Percentiles rank a stretch among this genome's conserved stretches.
These are phyloP conservation scores for Eurytoma adleriae DNA, from an alignment of 2,888 invertebrate species.

Conservation along the genomic window DNA sequence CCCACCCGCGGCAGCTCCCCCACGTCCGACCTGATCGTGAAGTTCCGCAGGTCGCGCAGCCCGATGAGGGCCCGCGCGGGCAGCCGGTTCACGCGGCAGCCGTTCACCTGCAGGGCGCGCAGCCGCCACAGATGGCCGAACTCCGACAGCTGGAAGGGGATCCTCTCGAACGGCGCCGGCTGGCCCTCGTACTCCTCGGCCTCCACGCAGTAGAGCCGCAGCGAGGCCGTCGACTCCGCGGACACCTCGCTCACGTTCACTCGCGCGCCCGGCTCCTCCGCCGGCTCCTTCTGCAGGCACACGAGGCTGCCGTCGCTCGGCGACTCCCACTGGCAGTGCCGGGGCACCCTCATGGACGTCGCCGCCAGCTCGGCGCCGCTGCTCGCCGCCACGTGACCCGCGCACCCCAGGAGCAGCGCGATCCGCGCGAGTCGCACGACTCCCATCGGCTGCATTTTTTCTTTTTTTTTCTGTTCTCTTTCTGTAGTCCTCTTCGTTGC, in stretches of 20 bases:
- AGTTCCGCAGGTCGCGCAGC: conserved; percentile 87
- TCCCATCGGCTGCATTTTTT: background rate
- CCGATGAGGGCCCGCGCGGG: conserved; percentile 88
- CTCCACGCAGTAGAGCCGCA: conserved; percentile 65
- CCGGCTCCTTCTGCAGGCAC: conserved; percentile 76
- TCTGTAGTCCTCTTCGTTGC: background rate
- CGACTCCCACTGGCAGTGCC: conserved; percentile 86
- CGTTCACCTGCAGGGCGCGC: conserved; percentile 88
- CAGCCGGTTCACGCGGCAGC: conserved; percentile 91
- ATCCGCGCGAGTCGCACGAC: background rate
- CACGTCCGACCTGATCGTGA: conserved; percentile 88
- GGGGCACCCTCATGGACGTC: conserved; percentile 84
- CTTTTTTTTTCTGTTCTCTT: background rate
- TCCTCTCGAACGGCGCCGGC: conserved; percentile 57
- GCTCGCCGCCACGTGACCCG: conserved; percentile 52
- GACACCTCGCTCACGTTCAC: conserved; percentile 89
- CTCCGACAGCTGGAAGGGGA: conserved; percentile 72
- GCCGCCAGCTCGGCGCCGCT: conserved; percentile 66
- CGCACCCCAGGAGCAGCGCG: conserved; percentile 2
- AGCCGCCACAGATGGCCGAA: conserved; percentile 89
- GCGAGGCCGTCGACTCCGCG: conserved; percentile 79
- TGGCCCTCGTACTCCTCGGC: conserved; percentile 54
- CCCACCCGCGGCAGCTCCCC: conserved; percentile 76
- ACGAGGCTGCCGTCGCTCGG: conserved; percentile 75
- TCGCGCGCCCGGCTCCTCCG: conserved; percentile 82